phyloP scores from a whole-genome alignment of 2,888 invertebrate species.

The Protodeltote pygarga region DNA sequence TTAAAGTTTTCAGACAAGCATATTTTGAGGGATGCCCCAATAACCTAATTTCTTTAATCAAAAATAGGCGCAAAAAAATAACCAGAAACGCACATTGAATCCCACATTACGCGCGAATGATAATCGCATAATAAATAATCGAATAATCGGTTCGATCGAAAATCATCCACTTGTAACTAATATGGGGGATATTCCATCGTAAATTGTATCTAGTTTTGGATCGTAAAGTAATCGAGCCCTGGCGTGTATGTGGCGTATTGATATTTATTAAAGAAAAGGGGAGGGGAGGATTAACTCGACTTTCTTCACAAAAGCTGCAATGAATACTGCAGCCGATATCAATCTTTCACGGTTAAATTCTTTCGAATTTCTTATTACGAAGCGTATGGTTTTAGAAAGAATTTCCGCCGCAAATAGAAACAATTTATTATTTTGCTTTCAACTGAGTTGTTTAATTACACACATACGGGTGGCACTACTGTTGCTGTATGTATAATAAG shows the following conservation, averaged over 20 bases:
- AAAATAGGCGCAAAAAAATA: constrained; percentile 13
- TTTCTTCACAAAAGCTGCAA: constrained; percentile 28
- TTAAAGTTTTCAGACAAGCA: no score
- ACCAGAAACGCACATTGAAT: constrained; percentile 40
- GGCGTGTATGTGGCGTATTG: constrained; percentile 28
- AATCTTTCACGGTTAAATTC: constrained; percentile 44
- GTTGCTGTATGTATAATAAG: no score
- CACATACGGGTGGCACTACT: no score
- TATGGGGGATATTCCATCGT: constrained; percentile 43
- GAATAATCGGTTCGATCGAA: constrained; percentile 47
- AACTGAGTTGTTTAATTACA: no score
- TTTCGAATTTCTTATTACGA: constrained; percentile 22
- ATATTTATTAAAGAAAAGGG: constrained; percentile 30
- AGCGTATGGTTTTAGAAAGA: no score
- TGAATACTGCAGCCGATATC: constrained; percentile 37
- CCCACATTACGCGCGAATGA: constrained; percentile 50
- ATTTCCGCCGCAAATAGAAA: no score
- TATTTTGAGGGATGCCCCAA: no score
- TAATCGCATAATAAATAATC: constrained; percentile 49
- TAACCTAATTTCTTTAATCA: no score
- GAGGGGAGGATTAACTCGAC: constrained; percentile 15
- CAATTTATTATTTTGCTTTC: no score
- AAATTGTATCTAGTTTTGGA: constrained; percentile 50
- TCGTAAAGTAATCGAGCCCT: constrained; percentile 50
- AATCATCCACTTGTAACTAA: constrained; percentile 51